Evolutionary conservation across 1,140 invertebrate species (phyloP), one percentile per base, ranked within the genome.

Genomic region (Adelges cooleyi): DNA sequence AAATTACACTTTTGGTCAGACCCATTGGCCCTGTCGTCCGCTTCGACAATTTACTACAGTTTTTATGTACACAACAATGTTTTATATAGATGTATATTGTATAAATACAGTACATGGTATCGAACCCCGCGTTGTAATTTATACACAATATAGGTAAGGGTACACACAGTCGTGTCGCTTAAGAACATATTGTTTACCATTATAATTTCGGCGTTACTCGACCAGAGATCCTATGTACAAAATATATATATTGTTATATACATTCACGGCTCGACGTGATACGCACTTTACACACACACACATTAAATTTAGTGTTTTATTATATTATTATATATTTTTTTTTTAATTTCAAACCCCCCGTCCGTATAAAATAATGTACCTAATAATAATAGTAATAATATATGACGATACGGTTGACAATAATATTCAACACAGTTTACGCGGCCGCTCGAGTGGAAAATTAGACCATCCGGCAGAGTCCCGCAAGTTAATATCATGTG

Each of bases 381-480:
- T n/a, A n/a, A n/a, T n/a, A n/a, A n/a, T n/a, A n/a, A n/a, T n/a
- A n/a, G n/a, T n/a, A n/a, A n/a, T n/a, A n/a, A n/a, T 6, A 33
- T 33, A 33, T 11, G 29, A 33, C 11, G 29, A 48, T 15, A 56
- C 38, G 40, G 54, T 62, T 62, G 56, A 62, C 56, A 62, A 62
- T 59, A 59, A 59, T n/a, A n/a, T 62, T 48, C 56, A 33, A 62
- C 56, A 48, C 10, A 40, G 56, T 62, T 62, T 62, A 62, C 56
- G 40, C 42, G 40, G 23, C 46, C 56, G 25, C n/a, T 48, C 56
- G 56, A 62, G 56, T 46, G 56, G 56, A 62, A 62, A 62, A 62
- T 62, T 62, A 18, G 40, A 62, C 42, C 40, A 62, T 62, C 56
- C 56, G 56, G 56, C 42, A 18, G 29, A 11, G 29, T 33, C 29